Evolutionary conservation across 2,888 invertebrate genomes (phyloP).

Genomic region (Stratiomys singularior): DNA sequence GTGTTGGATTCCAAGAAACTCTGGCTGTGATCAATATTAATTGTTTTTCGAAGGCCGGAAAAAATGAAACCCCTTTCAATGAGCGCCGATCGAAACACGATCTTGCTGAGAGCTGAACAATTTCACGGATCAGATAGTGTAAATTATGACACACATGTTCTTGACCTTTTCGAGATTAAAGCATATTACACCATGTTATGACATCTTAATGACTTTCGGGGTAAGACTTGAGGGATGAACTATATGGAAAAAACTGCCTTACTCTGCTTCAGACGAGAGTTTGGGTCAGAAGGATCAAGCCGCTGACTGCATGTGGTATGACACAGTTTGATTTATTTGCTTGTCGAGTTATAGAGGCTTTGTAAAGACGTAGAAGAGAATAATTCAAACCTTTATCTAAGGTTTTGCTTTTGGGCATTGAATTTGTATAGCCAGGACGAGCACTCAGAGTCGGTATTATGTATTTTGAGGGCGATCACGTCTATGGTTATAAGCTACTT

Average conservation of each 20-base stretch:
- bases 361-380: no score
- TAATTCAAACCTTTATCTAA: no score
- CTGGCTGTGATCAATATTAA: background rate
- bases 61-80: background rate
- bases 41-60: background rate
- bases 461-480: no score
- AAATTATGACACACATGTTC: conserved; percentile 37
- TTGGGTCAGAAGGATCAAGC: background rate
- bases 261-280: background rate
- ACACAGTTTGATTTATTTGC: conserved; percentile 25
- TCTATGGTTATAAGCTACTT: no score
- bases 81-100: background rate
- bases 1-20: background rate
- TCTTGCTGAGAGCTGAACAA: background rate
- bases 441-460: no score
- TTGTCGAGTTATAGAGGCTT: background rate
- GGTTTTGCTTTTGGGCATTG: no score
- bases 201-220: conserved; percentile 38
- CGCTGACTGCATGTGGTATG: conserved; percentile 11
- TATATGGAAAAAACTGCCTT: background rate
- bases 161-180: conserved; percentile 20
- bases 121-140: conserved; percentile 34
- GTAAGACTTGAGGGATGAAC: background rate
- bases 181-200: conserved; percentile 42
- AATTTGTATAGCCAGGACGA: no score